A percentile compares a stretch with the other conserved stretches of the same genome.
Conservation (phyloP, 2,888 invertebrate genomes). For the Vesta saturnalis region DNA sequence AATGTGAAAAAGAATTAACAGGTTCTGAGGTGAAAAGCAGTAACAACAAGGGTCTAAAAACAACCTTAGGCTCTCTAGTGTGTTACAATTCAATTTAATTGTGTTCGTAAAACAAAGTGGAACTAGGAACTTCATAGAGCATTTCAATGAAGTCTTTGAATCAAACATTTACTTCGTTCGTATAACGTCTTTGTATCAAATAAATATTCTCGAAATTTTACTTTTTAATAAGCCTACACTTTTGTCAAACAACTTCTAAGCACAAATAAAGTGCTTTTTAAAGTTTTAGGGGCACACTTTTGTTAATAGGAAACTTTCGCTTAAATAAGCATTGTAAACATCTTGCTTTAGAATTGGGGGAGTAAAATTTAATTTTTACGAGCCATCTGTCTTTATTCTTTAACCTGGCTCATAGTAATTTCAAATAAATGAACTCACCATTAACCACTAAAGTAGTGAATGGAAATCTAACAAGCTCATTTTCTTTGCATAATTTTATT, state of each 20-base stretch:
- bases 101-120: neutral
- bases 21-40: neutral
- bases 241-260: neutral
- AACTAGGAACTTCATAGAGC: neutral
- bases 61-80: constrained; percentile 6
- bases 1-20: neutral
- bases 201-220: neutral
- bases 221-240: neutral
- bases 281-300: neutral
- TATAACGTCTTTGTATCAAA: neutral
- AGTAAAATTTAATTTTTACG: no score
- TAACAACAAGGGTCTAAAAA: neutral
- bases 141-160: constrained; percentile 1
- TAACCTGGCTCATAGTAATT: no score
- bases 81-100: constrained; percentile 12
- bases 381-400: no score
- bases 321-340: neutral
- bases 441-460: no score
- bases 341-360: neutral
- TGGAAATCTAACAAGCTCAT: no score
- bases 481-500: no score
- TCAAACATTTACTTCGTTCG: neutral
- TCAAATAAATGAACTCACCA: no score
- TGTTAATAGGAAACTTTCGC: no score
- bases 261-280: neutral